Evolutionary conservation across 2,797 vertebrate genomes (phyloP), one percentile per base, ranked within the genome.

Genomic region (Notolabrus celidotus): DNA sequence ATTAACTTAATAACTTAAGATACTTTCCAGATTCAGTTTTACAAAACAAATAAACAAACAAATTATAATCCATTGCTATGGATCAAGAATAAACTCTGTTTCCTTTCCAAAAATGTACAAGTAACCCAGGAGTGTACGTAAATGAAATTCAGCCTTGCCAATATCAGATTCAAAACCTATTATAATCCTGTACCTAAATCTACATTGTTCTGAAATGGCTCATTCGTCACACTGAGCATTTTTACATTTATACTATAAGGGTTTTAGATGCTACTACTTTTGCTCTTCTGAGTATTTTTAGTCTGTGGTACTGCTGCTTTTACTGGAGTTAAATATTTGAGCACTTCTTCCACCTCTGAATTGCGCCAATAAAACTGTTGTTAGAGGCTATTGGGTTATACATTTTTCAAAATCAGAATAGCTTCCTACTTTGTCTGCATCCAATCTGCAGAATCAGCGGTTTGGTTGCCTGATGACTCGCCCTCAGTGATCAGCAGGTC

Each of bases 371-470:
- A 42, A 76, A 73, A 50, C 34, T 14, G 16, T 46, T 61, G 55
- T 69, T 54, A 14, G 31, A 19, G 60, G 52, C 7, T 74, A 59
- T 15, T 10, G 31, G 55, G 54, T 79, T 74, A 77, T 78, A 83
- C 72, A 85, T 75, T 57, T 67, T 80, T 74, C 33, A 58, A 38
- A 61, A 81, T 70, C 45, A 65, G 51, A 71, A 74, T 34, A 45
- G 55, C 55, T 47, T 19, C 66, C 59, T 22, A 36, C 45, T 61
- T 80, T 61, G 67, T 74, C 52, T 1, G 5, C 36, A 68, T 77
- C 54, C 56, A 54, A 33, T 43, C 52, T 86, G 76, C 74, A 69
- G 45, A 54, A 61, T 86, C 70, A 72, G 74, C 83, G 67, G 71
- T 84, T 86, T 67, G 42, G 39, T 45, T 50, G 70, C 36, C 63